Percentiles rank a stretch among this genome's conserved stretches.
Evolutionary conservation across 2,888 invertebrate species (phyloP).

Genomic region (Andrena dorsata): DNA sequence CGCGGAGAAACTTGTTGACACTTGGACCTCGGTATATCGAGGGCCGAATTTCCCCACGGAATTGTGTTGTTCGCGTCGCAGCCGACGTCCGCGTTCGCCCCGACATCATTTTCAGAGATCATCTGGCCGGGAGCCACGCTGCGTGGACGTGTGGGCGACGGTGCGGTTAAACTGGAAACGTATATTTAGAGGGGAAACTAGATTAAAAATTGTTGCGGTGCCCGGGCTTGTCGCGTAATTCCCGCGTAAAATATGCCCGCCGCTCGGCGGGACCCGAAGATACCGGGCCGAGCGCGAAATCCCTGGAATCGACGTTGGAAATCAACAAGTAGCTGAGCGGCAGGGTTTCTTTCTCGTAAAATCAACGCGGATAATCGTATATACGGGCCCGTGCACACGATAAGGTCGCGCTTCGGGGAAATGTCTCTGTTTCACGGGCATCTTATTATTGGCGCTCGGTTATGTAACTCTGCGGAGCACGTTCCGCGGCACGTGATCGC

Average conservation of each 20-base stretch:
- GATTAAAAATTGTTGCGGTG: slow-evolving; percentile 35
- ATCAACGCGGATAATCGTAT: slow-evolving; percentile 7
- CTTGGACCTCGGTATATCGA: background rate
- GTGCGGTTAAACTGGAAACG: slow-evolving; percentile 19
- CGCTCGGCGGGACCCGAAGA: background rate
- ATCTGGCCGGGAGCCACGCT: slow-evolving; percentile 45
- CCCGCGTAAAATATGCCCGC: background rate
- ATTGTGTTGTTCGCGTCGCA: slow-evolving; percentile 13
- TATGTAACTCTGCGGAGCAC: slow-evolving; percentile 15
- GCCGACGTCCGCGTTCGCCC: slow-evolving; percentile 30
- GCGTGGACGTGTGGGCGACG: background rate
- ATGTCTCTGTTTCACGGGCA: slow-evolving; percentile 22
- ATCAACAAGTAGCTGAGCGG: slow-evolving; percentile 50
- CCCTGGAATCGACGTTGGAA: background rate
- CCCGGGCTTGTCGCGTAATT: background rate
- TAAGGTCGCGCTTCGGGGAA: slow-evolving; percentile 28
- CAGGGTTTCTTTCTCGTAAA: slow-evolving; percentile 37
- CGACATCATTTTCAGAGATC: slow-evolving; percentile 39
- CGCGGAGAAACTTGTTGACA: background rate
- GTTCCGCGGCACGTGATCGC: background rate
- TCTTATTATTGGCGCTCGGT: slow-evolving; percentile 26
- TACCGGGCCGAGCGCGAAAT: background rate
- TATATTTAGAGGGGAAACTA: slow-evolving; percentile 32
- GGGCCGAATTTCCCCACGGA: slow-evolving; percentile 15
- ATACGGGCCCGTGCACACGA: background rate